Evolutionary conservation across 2,888 invertebrate genomes (phyloP).

Genomic region (Ornithoptera priamus): DNA sequence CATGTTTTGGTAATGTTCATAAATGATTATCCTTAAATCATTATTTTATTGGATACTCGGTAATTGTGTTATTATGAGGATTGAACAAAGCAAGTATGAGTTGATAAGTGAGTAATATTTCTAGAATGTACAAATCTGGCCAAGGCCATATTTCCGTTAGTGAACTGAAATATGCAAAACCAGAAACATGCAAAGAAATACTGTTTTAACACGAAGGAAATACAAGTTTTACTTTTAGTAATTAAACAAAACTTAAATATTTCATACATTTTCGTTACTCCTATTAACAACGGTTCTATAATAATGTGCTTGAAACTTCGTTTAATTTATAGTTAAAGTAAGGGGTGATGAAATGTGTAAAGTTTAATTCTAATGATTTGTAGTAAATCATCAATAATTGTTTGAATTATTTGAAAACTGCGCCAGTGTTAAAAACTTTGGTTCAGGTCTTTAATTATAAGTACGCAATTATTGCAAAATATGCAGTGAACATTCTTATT

Average conservation of each 20-base stretch:
- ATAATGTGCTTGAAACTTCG: no score
- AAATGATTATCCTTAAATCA: neutral
- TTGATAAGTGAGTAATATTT: conserved; percentile 19
- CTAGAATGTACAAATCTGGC: conserved; percentile 10
- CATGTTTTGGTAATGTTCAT: neutral
- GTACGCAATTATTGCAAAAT: neutral
- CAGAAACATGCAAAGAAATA: neutral
- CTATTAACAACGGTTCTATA: no score
- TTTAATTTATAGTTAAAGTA: no score
- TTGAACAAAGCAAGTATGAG: conserved; percentile 13
- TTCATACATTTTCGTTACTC: no score
- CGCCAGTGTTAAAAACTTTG: neutral
- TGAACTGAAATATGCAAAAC: neutral
- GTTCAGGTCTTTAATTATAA: neutral
- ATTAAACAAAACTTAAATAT: no score
- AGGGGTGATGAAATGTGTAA: no score
- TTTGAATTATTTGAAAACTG: neutral
- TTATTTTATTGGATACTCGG: neutral
- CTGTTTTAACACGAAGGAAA: neutral
- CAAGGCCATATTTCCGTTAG: conserved; percentile 11
- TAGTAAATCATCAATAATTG: no score
- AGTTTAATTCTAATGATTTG: no score
- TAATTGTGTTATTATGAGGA: conserved; percentile 10
- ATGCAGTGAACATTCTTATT: neutral
- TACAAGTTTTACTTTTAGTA: neutral